These are phyloP conservation scores for Cryptomyrus ogoouensis DNA, from an alignment of 2,113 vertebrate species.

Conservation along the genomic window DNA sequence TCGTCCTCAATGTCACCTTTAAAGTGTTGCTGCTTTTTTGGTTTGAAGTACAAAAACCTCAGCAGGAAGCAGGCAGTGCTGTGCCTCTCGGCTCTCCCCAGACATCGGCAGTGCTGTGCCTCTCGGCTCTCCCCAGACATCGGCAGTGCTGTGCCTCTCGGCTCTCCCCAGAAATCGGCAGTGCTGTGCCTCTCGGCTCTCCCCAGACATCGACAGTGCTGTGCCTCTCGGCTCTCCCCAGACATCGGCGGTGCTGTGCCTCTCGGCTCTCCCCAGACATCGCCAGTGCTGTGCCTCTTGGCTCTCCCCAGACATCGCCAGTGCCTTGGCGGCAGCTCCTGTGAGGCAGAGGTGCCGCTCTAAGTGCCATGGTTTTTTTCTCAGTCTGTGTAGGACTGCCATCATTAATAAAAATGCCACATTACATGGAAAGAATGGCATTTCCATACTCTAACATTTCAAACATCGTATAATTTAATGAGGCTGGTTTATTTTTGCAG, in stretches of 20 bases:
- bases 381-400: constrained; percentile 32
- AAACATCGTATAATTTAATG: background rate
- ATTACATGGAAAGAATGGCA: constrained; percentile 34
- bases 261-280: background rate
- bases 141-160: background rate
- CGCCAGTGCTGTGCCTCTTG: too few species aligned
- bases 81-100: background rate
- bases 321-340: constrained; percentile 18
- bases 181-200: background rate
- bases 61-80: background rate
- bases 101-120: background rate
- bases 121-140: background rate
- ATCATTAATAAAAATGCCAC: constrained; percentile 40
- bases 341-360: constrained; percentile 29
- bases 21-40: background rate
- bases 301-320: too few species aligned
- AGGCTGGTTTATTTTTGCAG: background rate
- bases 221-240: too few species aligned
- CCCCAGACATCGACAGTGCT: background rate
- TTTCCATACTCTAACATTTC: background rate
- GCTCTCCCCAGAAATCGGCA: background rate
- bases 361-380: constrained; percentile 32
- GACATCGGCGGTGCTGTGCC: background rate
- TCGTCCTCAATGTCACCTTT: constrained; percentile 27
- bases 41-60: background rate